These are phyloP conservation scores for Plectrocnemia conspersa DNA, from an alignment of 1,140 invertebrate species.

Conservation along the genomic window DNA sequence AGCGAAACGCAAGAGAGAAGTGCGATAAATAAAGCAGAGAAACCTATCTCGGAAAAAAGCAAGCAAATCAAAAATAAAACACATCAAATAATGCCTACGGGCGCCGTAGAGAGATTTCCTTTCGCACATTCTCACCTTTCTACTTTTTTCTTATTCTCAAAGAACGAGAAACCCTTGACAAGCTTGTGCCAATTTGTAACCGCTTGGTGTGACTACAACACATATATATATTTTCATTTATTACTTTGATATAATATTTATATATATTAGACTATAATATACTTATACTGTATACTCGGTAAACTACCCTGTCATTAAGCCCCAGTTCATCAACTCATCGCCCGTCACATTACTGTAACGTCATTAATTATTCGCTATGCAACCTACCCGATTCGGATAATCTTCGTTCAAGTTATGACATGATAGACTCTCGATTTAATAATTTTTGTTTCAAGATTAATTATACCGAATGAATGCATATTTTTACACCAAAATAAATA, in stretches of 20 bases:
- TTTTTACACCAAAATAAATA: conserved; percentile 16
- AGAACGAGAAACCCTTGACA: too few relatives aligned
- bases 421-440: too few relatives aligned
- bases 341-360: conserved; percentile 29
- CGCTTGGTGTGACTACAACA: too few relatives aligned
- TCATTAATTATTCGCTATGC: conserved; percentile 28
- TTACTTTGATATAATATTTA: too few relatives aligned
- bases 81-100: conserved; percentile 34
- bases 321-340: conserved; percentile 23
- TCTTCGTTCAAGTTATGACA: too few relatives aligned
- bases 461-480: too few relatives aligned
- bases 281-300: too few relatives aligned
- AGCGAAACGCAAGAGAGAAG: conserved; percentile 11
- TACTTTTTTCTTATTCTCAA: conserved; percentile 18
- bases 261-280: too few relatives aligned
- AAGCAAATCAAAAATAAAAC: conserved; percentile 36
- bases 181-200: conserved; percentile 16
- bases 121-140: conserved; percentile 25
- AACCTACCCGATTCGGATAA: conserved; percentile 17
- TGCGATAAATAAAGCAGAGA: conserved; percentile 31
- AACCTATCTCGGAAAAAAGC: conserved; percentile 34
- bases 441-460: too few relatives aligned
- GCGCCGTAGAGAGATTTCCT: conserved; percentile 29
- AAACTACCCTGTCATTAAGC: conserved; percentile 12
- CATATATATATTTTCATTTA: too few relatives aligned